These are phyloP conservation scores for Lepidothrix coronata DNA, from an alignment of 2,113 vertebrate genomes.

Conservation along the genomic window DNA sequence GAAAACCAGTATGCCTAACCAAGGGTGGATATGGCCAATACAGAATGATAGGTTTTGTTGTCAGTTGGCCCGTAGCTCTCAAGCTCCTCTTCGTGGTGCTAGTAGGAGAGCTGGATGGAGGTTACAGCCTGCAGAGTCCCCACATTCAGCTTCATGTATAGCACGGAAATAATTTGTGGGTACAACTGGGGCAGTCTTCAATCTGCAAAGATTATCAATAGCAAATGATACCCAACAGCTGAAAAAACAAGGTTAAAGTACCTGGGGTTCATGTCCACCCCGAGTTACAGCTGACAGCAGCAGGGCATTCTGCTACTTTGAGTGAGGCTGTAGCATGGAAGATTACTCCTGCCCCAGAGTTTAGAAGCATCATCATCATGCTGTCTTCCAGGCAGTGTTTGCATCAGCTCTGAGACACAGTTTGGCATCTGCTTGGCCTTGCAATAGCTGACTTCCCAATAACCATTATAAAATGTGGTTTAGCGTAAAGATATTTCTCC, in stretches of 20 bases:
- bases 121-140: background rate
- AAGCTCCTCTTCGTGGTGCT: background rate
- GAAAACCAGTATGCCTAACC: background rate
- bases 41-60: background rate
- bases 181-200: background rate
- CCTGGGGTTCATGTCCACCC: fast-evolving
- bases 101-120: background rate
- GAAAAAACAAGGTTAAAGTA: background rate
- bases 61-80: background rate
- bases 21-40: background rate
- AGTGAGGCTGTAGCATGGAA: background rate
- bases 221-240: background rate
- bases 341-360: background rate
- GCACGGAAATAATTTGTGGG: background rate
- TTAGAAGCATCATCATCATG: fast-evolving
- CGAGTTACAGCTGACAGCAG: background rate
- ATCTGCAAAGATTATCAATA: background rate
- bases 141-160: background rate
- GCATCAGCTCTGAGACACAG: background rate
- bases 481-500: background rate
- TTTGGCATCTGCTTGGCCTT: constrained; percentile 6
- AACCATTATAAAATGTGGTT: background rate
- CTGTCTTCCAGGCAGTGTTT: background rate
- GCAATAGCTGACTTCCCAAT: constrained; percentile 14
- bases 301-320: background rate